Base-by-base conservation (phyloP, 2,888 invertebrate genomes). In the Stenchaetothrips biformis region DNA sequence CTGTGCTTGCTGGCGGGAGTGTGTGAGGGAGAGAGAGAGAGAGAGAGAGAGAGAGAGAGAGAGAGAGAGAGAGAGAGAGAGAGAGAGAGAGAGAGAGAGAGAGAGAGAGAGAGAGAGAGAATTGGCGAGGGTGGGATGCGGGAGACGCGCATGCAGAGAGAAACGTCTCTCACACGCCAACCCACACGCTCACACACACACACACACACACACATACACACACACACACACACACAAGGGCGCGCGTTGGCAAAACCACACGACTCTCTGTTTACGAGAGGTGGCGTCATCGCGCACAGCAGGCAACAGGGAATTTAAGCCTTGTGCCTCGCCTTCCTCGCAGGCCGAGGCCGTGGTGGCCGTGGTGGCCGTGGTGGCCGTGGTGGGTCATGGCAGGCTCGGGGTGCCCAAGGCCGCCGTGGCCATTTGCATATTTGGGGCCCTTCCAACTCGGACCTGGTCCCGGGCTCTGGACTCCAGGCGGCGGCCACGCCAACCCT, bases 61-160 rank as follows among this genome's bases (percentile, higher is more conserved):
- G 47, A 78, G 78, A 78, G 79, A 49, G 21, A 48, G 79, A 79
- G 49, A 79, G 21, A 49, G 47, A 49, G 79, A 48, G 49, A 18
- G 49, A 18, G 48, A 79, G 49, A 25, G 16, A 47, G 49, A 48
- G 37, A 79, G 49, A 27, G 9, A 48, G 9, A 16, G 78, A 62
- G 53, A 77, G 16, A 11, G 62, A 25, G 48, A 80, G 48, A 9
- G 48, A 18, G 48, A 47, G 78, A 48, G 9, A 37, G 16, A 4
- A n/a, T 11, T 13, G 48, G 48, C 53, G 48, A 78, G 37, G 47
- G 18, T 11, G 62, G 48, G 53, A n/a, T 47, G 59, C 47, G 11
- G 48, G 78, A 78, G n/a, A 78, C 59, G 78, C 59, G 78, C 53
- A n/a, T 25, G 13, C 21, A 48, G 16, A 27, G 37, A 37, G 37